Percentiles rank a stretch among this genome's conserved stretches.
phyloP scores from a whole-genome alignment of 2,113 vertebrate species.

The Forbesichthys papilliferus region DNA sequence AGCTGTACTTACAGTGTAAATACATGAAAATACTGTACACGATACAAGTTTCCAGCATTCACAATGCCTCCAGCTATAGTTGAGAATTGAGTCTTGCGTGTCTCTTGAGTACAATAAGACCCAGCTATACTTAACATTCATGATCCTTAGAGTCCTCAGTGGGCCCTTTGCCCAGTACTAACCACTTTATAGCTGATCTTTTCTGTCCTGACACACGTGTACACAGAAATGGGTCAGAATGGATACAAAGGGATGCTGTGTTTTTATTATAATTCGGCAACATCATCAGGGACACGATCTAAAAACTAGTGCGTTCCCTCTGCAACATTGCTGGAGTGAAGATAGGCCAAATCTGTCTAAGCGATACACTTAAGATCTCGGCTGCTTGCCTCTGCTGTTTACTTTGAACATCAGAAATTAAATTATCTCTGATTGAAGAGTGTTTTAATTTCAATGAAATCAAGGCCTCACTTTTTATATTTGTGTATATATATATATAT shows the following conservation, averaged over 20 bases:
- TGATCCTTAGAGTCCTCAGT: conserved; percentile 49
- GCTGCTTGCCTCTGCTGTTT: conserved; percentile 8
- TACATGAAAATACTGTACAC: not conserved
- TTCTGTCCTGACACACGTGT: conserved; percentile 44
- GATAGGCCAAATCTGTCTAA: conserved; percentile 32
- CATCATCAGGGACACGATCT: conserved; percentile 40
- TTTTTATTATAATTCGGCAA: conserved; percentile 51
- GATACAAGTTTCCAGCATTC: conserved; percentile 26
- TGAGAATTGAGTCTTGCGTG: conserved; percentile 39
- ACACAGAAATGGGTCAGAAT: conserved; percentile 60
- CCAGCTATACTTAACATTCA: conserved; percentile 52
- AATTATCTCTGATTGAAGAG: not conserved
- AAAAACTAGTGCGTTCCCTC: conserved; percentile 50
- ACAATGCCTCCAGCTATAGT: conserved; percentile 44
- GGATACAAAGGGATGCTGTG: conserved; percentile 17
- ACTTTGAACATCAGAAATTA: conserved; percentile 15
- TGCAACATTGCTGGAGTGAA: conserved; percentile 29
- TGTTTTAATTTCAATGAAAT: not conserved
- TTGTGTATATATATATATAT: too few species aligned
- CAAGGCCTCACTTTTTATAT: not conserved
- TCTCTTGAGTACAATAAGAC: conserved; percentile 52
- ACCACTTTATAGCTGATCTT: conserved; percentile 58
- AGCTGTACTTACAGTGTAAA: conserved; percentile 4
- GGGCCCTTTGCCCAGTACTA: conserved; percentile 41
- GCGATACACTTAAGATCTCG: conserved; percentile 26